Conservation (phyloP, 2,888 invertebrate species). For the Odontocolon sp. region DNA sequence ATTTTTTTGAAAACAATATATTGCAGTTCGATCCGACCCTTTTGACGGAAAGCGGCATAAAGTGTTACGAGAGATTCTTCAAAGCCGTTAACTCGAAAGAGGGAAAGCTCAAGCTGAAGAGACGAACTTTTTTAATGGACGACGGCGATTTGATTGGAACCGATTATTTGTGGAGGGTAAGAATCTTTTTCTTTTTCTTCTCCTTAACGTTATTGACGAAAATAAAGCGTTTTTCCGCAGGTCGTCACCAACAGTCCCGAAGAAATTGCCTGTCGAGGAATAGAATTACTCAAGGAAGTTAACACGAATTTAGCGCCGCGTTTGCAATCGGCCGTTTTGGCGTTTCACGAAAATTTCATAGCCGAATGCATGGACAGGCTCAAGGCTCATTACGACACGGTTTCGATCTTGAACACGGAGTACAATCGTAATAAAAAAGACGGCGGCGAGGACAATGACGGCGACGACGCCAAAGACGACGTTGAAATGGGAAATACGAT, state of each 20-base stretch:
- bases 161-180: conserved; percentile 96
- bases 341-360: conserved; percentile 96
- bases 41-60: conserved; percentile 97
- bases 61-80: conserved; percentile 94
- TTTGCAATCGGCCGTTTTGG: conserved; percentile 88
- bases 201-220: not conserved
- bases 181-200: conserved; percentile 63
- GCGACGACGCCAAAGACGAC: conserved; percentile 80
- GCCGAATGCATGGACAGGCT: conserved; percentile 95
- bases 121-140: conserved; percentile 93
- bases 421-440: conserved; percentile 72
- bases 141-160: conserved; percentile 97
- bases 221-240: conserved; percentile 80
- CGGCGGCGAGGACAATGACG: conserved; percentile 73
- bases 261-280: conserved; percentile 95
- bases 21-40: conserved; percentile 94
- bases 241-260: conserved; percentile 95
- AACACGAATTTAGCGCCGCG: conserved; percentile 96
- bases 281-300: conserved; percentile 94
- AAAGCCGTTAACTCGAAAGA: conserved; percentile 97
- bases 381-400: conserved; percentile 92
- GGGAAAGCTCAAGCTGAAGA: conserved; percentile 93
- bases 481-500: conserved; percentile 82
- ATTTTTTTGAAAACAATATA: conserved; percentile 97
- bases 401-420: conserved; percentile 84